Evolutionary conservation across 2,113 vertebrate genomes (phyloP), one percentile per base, ranked within the genome.

Genomic region (Caranx ignobilis): DNA sequence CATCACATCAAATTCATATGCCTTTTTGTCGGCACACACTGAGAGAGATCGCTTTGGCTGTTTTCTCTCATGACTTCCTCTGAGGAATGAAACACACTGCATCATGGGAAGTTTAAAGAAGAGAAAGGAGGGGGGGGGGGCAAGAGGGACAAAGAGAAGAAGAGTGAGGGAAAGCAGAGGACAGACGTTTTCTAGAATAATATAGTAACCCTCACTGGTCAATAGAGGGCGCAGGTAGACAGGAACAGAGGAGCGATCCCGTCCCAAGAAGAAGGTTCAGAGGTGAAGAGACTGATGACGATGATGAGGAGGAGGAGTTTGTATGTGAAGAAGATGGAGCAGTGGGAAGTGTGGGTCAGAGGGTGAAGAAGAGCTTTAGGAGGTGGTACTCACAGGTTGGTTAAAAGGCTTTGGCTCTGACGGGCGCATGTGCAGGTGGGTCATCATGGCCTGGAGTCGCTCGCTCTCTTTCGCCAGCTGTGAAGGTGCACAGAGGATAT

Each of bases 391-490:
- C 79, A 99, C 98, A 89, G 98, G 98, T 83, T 99, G 98, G 95
- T 96, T 98, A 93, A 97, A 99, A 92, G 97, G 96, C 95, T 99
- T 99, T 93, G 98, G 98, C 96, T 99, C 98, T 4, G 98, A 98
- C 59, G 98, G 98, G 88, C 98, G 96, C 98, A 99, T 99, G 94
- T 99, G 98, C 84, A 99, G 96, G 85, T 99, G 98, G 77, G 98
- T 96, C 98, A 99, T 99, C 98, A 99, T 99, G 19, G 98, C 98
- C 88, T 99, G 98, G 66, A 99, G 96, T 83, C 98, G 96, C 92
- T 99, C 98, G 0, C 97, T 99, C 94, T 99, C 98, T 93, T 99
- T 99, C 9, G 97, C 95, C 88, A 99, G 95, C 98, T 99, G 95
- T 12, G 59, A 83, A 69, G 87, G 7, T 10, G 2, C 39, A 10